Conservation (phyloP, 2,797 vertebrate species). For the Bradypodion ventrale region DNA sequence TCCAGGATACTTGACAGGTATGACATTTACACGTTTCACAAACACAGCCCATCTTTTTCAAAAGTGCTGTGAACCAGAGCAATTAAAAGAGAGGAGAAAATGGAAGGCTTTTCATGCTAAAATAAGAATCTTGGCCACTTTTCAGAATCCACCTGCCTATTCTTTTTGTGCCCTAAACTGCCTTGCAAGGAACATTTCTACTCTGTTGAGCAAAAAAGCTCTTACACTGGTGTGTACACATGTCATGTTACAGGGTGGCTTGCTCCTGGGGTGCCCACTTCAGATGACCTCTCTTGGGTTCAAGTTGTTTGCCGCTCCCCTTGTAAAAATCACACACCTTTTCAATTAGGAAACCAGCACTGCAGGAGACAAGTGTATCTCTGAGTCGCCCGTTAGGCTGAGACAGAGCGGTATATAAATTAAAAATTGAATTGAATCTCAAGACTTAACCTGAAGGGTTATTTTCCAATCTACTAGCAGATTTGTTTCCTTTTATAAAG, state of each 20-base stretch:
- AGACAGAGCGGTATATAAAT: too few relatives aligned
- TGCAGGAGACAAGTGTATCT: neutral
- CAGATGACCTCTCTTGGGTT: neutral
- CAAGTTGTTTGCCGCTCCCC: neutral
- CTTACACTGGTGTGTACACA: neutral
- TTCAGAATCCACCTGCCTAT: neutral
- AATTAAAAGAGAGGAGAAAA: neutral
- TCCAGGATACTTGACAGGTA: too few relatives aligned
- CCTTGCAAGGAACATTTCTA: neutral
- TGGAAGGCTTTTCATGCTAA: neutral
- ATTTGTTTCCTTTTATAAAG: neutral
- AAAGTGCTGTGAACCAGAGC: neutral
- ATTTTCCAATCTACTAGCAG: neutral
- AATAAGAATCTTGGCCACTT: neutral
- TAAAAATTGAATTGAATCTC: too few relatives aligned
- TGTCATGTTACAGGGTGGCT: neutral
- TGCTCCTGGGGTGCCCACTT: neutral
- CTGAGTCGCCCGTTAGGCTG: too few relatives aligned
- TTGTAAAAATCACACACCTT: neutral
- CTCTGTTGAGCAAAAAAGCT: neutral
- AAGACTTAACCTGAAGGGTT: neutral
- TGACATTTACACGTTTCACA: neutral
- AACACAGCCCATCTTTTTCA: neutral
- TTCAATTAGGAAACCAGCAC: neutral
- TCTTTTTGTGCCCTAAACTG: neutral